Evolutionary conservation across 2,113 vertebrate genomes (phyloP).

Genomic region (Cololabis saira): DNA sequence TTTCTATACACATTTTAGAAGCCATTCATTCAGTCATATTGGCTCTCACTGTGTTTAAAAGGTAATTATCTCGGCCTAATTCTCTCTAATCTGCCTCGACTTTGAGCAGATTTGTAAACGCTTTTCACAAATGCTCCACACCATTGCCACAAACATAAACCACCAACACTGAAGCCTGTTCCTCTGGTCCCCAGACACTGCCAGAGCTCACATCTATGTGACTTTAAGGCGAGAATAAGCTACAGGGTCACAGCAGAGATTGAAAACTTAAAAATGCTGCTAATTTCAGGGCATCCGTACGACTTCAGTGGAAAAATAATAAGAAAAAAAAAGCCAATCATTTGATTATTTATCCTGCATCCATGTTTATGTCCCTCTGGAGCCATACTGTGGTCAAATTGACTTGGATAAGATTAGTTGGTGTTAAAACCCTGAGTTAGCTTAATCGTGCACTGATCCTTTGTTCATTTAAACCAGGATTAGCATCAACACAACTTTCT

Average conservation of each 20-base stretch:
- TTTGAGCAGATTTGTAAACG: slow-evolving; percentile 56
- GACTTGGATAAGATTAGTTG: slow-evolving; percentile 60
- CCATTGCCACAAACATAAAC: not conserved
- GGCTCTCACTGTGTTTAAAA: slow-evolving; percentile 1
- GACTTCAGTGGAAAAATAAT: too few relatives aligned
- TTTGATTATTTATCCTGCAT: not conserved
- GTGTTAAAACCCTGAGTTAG: slow-evolving; percentile 50
- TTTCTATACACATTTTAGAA: not conserved
- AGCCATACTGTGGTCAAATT: slow-evolving; percentile 37
- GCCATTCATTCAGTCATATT: not conserved
- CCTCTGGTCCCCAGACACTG: not conserved
- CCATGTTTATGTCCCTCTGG: not conserved
- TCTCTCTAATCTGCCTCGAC: slow-evolving; percentile 69
- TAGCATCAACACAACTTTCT: slow-evolving; percentile 12
- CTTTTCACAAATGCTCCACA: slow-evolving; percentile 17
- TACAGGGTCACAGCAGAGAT: too few relatives aligned
- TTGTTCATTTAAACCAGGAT: slow-evolving; percentile 67
- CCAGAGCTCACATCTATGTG: too few relatives aligned
- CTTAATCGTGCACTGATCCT: slow-evolving; percentile 61
- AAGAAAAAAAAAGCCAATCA: too few relatives aligned
- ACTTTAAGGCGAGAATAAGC: too few relatives aligned
- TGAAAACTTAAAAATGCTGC: too few relatives aligned
- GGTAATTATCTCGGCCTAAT: slow-evolving; percentile 32
- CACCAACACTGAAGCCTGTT: not conserved
- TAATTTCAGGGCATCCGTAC: too few relatives aligned